Evolutionary conservation across 2,888 invertebrate species (phyloP).

Genomic region (Agonopterix subpropinquella): DNA sequence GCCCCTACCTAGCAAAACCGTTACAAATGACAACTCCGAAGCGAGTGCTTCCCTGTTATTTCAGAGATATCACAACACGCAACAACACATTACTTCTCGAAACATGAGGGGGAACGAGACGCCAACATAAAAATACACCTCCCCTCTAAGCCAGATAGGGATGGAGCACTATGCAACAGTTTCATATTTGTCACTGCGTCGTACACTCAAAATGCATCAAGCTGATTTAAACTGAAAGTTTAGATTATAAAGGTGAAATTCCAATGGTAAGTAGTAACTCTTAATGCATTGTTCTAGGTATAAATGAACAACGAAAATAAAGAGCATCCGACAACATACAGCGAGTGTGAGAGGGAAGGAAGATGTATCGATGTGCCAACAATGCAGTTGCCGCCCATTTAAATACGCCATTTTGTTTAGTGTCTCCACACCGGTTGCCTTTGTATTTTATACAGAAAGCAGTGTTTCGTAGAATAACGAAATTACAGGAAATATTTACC

Average conservation of each 20-base stretch:
- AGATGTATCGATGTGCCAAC: constrained; percentile 35
- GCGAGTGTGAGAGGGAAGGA: constrained; percentile 51
- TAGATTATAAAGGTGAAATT: constrained; percentile 17
- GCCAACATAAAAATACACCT: constrained; percentile 52
- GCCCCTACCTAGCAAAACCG: constrained; percentile 54
- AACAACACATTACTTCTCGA: constrained; percentile 74
- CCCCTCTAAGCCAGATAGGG: constrained; percentile 39
- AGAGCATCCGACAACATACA: constrained; percentile 30
- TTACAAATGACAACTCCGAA: constrained; percentile 76
- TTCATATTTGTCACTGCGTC: constrained; percentile 44
- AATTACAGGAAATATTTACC: constrained; percentile 70
- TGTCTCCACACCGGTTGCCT: constrained; percentile 51
- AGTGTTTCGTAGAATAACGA: constrained; percentile 63
- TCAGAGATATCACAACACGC: constrained; percentile 76
- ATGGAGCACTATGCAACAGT: constrained; percentile 58
- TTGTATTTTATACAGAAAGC: constrained; percentile 64
- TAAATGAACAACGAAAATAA: constrained; percentile 54
- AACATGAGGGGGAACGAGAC: constrained; percentile 55
- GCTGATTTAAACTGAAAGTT: constrained; percentile 6
- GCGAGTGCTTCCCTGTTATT: constrained; percentile 76
- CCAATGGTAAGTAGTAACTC: constrained; percentile 6
- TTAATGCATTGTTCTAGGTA: constrained; percentile 32
- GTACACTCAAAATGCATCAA: constrained; percentile 13
- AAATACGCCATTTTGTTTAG: constrained; percentile 75
- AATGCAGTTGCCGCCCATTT: constrained; percentile 73